Evolutionary conservation across 2,888 invertebrate species (phyloP), one percentile per base, ranked within the genome.

Genomic region (Drosophila borborema): DNA sequence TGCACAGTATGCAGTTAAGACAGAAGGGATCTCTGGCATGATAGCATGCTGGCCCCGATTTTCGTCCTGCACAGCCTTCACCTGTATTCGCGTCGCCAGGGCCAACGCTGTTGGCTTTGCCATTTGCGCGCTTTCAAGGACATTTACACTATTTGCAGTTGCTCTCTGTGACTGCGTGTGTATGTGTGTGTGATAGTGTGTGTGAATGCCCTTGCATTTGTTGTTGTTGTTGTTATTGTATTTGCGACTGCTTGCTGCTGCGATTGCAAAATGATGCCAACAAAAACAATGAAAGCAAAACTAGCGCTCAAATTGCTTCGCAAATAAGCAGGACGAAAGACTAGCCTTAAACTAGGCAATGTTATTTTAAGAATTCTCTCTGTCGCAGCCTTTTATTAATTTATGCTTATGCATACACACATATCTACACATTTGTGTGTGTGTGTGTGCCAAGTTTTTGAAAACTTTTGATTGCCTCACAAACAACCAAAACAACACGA

Each of bases 81-180:
- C 89, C 86, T 72, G 72, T 65, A 59, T 74, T 60, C 65, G 69
- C 63, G 59, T 49, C 41, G 66, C 48, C 72, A 72, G 56, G 74
- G 75, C 69, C 72, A 71, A 71, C 48, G 34, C 49, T 67, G 73
- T 74, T 80, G 67, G 69, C 67, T 69, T 69, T 79, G 77, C 78
- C 86, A 74, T 80, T 86, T 88, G 86, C 79, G 85, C 78, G 77
- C 65, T 81, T 86, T 86, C 86, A 86, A 90, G 86, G 86, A 86
- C 86, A 74, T 83, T 79, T 78, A 53, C 73, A 80, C 77, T 90
- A 83, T 86, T 81, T 88, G 81, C 86, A 82, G 72, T 83, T 86
- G 75, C 88, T 82, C 85, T 85, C 81, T 76, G 64, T 74, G 40
- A 58, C 62, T 80, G 64, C 64, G 56, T 51, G 12, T 53, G 43